Percentiles rank a stretch among this genome's conserved stretches.
Evolutionary conservation across 1,140 invertebrate species (phyloP).

Genomic region (Euglossa dilemma): DNA sequence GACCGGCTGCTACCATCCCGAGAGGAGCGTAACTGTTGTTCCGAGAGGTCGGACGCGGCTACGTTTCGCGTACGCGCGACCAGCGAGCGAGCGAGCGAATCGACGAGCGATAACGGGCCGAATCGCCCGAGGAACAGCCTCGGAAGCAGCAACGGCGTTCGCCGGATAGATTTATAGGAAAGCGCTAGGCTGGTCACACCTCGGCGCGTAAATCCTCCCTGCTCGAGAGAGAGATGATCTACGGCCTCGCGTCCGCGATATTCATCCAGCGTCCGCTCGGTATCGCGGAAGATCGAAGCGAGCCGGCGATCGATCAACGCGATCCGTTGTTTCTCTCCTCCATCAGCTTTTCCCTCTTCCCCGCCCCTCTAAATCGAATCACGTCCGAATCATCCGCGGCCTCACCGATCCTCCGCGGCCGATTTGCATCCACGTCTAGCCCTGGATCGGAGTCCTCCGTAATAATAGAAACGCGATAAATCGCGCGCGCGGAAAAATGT

Average conservation of each 20-base stretch:
- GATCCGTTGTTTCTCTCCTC: neutral
- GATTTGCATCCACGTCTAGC: slow-evolving; percentile 43
- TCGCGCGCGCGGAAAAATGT: slow-evolving; percentile 31
- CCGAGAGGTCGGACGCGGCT: neutral
- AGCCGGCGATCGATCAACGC: neutral
- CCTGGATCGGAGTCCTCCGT: slow-evolving; percentile 16
- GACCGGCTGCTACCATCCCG: neutral
- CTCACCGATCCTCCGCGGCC: neutral
- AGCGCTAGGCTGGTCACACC: slow-evolving; percentile 35
- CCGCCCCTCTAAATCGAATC: slow-evolving; percentile 30
- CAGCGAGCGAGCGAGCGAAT: slow-evolving; percentile 15
- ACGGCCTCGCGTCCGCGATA: neutral
- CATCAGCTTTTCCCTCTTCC: slow-evolving; percentile 9
- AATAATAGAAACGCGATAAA: slow-evolving; percentile 49
- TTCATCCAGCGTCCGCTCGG: neutral
- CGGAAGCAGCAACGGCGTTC: slow-evolving; percentile 5
- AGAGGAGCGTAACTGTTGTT: slow-evolving; percentile 16
- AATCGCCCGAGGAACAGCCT: slow-evolving; percentile 29
- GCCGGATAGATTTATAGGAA: slow-evolving; percentile 40
- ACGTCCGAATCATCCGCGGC: neutral
- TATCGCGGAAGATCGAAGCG: slow-evolving; percentile 1
- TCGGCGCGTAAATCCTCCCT: slow-evolving; percentile 33
- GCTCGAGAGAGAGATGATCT: slow-evolving; percentile 18
- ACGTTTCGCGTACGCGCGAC: neutral
- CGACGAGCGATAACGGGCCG: slow-evolving; percentile 35